phyloP scores from a whole-genome alignment of 2,113 vertebrate species.

The Anoplopoma fimbria region DNA sequence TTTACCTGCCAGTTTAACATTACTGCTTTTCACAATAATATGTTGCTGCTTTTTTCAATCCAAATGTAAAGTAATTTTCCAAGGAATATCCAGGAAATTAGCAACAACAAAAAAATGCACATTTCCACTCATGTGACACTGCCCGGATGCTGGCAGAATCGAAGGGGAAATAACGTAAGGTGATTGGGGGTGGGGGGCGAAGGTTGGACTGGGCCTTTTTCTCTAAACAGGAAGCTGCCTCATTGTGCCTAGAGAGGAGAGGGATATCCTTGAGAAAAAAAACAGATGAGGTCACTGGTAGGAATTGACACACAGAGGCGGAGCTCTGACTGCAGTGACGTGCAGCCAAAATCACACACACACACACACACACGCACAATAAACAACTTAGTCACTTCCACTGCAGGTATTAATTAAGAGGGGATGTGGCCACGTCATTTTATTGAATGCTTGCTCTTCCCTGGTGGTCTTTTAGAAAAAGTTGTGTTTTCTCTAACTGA shows the following conservation, averaged over 20 bases:
- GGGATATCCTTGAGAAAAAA: slow-evolving; percentile 85
- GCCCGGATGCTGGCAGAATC: neutral
- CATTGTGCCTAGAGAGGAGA: slow-evolving; percentile 84
- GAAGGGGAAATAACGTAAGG: slow-evolving; percentile 55
- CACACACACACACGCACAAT: slow-evolving; percentile 29
- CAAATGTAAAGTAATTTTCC: neutral
- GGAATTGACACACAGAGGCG: slow-evolving; percentile 48
- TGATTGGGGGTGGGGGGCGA: slow-evolving; percentile 27
- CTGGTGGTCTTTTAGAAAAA: slow-evolving; percentile 2
- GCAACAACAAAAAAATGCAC: neutral
- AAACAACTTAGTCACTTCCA: slow-evolving; percentile 44
- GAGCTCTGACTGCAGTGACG: slow-evolving; percentile 50
- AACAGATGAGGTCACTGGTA: slow-evolving; percentile 80
- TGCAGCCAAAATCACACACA: slow-evolving; percentile 20
- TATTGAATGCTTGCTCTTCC: neutral
- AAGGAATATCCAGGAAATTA: neutral
- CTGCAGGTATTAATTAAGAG: neutral
- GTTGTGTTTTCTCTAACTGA: neutral
- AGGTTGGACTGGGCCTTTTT: slow-evolving; percentile 55
- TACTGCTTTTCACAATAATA: neutral
- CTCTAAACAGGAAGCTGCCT: slow-evolving; percentile 85
- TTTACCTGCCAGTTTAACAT: neutral
- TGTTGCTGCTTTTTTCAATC: neutral
- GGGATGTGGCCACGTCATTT: neutral
- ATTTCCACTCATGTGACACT: neutral